Base-by-base conservation (phyloP, 1,140 invertebrate genomes). In the Drosophila miranda region DNA sequence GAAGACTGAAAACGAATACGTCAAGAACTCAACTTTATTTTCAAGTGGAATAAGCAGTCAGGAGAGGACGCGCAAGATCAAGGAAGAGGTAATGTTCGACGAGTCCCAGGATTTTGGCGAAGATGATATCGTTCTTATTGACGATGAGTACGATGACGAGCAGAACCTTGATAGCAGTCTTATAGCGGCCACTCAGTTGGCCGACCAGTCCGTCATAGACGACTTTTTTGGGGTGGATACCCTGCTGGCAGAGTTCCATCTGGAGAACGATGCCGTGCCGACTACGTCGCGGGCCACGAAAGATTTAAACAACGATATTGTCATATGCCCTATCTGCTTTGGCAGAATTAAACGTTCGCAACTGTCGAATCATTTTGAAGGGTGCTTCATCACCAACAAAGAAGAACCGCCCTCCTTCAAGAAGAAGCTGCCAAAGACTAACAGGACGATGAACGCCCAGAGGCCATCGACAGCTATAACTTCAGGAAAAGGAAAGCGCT, bases 311-410 rank as follows among this genome's bases (percentile, higher is more conserved):
- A 73, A 87, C 23, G 81, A 90, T 46, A 90, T 87, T 6, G 82
- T 91, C 8, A 75, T 43, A 6, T 93, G 92, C 51, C 92, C 92
- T 6, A 86, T 91, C 14, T 92, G 92, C 34, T 77, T 89, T 19
- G 74, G 76, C 8, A 81, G 78, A 41, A 61, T 91, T 55, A 74
- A 56, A 26, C 78, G 90, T 1, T 59, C 54, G 0, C 56, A 78
- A 16, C 69, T 91, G 7, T 44, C 42, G 0, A 86, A 90, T 48
- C 90, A 91, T 45, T 59, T 91, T 42, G 77, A 91, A 5, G 90
- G 90, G 11, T 91, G 90, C 55, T 78, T 76, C 30, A 89, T 91
- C 16, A 66, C 60, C 6, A 50, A 63, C 3, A 68, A 60, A 19
- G 59, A 91, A 5, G 21, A 19, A 26, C 73, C 84, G 23, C 80